Base-by-base conservation (phyloP, 2,113 vertebrate species). In the Neotoma lepida region DNA sequence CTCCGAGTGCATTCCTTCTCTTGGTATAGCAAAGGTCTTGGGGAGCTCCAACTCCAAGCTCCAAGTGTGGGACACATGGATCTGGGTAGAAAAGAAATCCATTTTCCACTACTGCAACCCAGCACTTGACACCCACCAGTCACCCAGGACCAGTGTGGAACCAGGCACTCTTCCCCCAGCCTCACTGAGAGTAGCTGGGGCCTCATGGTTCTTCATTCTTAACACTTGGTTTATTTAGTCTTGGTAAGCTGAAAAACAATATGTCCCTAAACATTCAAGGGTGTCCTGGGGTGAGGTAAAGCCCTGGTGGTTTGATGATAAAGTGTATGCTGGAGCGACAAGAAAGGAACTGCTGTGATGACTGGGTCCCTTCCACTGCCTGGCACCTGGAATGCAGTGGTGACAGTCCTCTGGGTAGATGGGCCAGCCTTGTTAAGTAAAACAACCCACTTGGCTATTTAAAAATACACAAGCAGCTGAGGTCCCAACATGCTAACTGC, bases 301-400 rank as follows among this genome's bases (percentile, higher is more conserved):
- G 8, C 35, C 18, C 17, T 44, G 20, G 17, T 20, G 39, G 39
- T 28, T 9, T 51, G 51, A 46, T 14, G 30, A 0, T 12, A n/a
- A 89, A 82, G 66, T 14, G 33, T 15, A 30, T 3, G 6, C 35
- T n/a, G 3, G 20, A 56, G 28, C 54, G 54, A 41, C 58, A 77
- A 28, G 73, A 41, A 18, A 33, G 41, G 24, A 70, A 41, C 3
- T 6, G 9, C 77, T 35, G 61, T 24, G 28, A n/a, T 24, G 41
- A 3, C 17, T 17, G 15, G 6, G 81, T 33, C 70, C 22, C 2
- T 33, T 33, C 46, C 30, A 7, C 6, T 4, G 13, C 9, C 35
- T 0, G 18, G 35, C 0, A 15, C 49, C 30, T 2, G 1, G 6
- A 12, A n/a, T 26, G 22, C 5, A 24, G 4, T 2, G 15, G 28